A percentile compares a stretch with the other conserved stretches of the same genome.
These are phyloP conservation scores for Phenganax stokvisi DNA, from an alignment of 92 coral and sea anemone species.

Conservation along the genomic window DNA sequence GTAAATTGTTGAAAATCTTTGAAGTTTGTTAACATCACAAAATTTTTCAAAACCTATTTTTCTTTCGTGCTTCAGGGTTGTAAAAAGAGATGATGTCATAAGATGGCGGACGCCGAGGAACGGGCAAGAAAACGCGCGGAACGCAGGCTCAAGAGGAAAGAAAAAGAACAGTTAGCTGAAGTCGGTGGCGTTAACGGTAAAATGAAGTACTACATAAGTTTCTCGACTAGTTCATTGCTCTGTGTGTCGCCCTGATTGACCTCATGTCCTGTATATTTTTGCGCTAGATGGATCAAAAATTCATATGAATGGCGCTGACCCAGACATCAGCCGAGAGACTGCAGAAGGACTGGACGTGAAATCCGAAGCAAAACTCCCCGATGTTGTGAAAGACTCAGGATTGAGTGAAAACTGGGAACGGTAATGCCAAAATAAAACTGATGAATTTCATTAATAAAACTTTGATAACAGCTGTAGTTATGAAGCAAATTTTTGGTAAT, in stretches of 20 bases:
- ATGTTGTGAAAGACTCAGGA: constrained; percentile 36
- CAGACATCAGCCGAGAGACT: constrained; percentile 35
- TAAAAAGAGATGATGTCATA: constrained; percentile 17
- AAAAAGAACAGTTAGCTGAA: background rate
- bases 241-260: background rate
- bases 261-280: background rate
- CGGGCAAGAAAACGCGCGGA: constrained; percentile 32
- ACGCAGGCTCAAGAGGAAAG: constrained; percentile 24
- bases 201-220: background rate
- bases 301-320: constrained; percentile 29
- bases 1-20: background rate
- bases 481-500: background rate
- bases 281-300: background rate
- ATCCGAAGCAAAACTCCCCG: constrained; percentile 37
- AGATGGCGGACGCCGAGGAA: constrained; percentile 38
- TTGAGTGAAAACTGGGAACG: constrained; percentile 29
- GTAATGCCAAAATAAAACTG: background rate
- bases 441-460: background rate
- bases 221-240: background rate
- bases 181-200: background rate
- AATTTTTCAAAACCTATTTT: background rate
- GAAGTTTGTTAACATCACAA: background rate
- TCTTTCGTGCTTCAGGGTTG: background rate
- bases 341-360: constrained; percentile 29
- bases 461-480: background rate